Conservation (phyloP, 2,113 vertebrate species). For the Urocolius indicus region DNA sequence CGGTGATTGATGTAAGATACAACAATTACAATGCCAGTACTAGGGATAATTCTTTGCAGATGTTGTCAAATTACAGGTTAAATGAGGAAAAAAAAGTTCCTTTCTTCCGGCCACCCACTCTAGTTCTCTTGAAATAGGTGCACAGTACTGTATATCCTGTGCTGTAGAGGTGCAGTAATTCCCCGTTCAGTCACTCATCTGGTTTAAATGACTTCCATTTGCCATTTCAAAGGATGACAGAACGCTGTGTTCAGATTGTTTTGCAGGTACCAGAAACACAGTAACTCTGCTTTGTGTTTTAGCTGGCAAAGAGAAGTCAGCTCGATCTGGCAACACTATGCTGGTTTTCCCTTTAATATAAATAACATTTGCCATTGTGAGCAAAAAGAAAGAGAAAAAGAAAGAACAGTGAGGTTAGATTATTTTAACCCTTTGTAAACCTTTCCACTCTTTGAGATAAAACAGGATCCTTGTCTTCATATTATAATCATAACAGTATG, state of each 20-base stretch:
- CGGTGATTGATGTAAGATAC: constrained; percentile 91
- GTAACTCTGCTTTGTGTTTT: constrained; percentile 80
- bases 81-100: constrained; percentile 75
- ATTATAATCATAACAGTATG: constrained; percentile 49
- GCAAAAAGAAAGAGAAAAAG: neutral
- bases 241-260: constrained; percentile 65
- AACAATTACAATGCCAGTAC: constrained; percentile 88
- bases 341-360: constrained; percentile 70
- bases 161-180: constrained; percentile 84
- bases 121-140: constrained; percentile 86
- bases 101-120: constrained; percentile 91
- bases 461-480: constrained; percentile 52
- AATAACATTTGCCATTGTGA: constrained; percentile 72
- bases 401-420: constrained; percentile 22
- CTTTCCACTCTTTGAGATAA: constrained; percentile 55
- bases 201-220: constrained; percentile 87
- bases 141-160: constrained; percentile 75
- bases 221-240: constrained; percentile 79
- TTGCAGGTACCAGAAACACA: constrained; percentile 75
- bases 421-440: constrained; percentile 77
- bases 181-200: constrained; percentile 76
- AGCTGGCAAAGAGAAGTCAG: constrained; percentile 68
- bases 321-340: constrained; percentile 59
- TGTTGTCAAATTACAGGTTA: constrained; percentile 91
- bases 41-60: constrained; percentile 92